Conservation (phyloP, 2,888 invertebrate species). For the Lycia hirtaria region DNA sequence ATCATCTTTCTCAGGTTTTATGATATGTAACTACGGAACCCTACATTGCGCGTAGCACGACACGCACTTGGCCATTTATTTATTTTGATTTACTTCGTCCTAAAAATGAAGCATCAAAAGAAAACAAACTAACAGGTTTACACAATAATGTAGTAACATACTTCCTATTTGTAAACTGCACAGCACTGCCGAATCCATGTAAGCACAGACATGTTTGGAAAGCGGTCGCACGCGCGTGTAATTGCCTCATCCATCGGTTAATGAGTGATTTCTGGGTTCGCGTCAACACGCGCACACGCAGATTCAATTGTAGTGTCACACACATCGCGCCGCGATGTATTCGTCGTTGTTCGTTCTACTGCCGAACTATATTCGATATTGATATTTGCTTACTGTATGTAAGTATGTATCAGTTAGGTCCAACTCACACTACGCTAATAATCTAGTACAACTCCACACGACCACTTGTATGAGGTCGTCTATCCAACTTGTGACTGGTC, state of each 20-base stretch:
- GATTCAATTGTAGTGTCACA: constrained; percentile 55
- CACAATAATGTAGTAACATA: neutral
- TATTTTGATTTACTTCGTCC: too few relatives aligned
- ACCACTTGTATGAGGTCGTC: too few relatives aligned
- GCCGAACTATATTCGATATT: neutral
- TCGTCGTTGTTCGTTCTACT: constrained; percentile 12
- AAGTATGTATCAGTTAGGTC: too few relatives aligned
- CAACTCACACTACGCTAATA: too few relatives aligned
- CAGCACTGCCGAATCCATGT: neutral
- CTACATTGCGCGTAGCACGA: too few relatives aligned
- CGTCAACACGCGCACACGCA: constrained; percentile 54
- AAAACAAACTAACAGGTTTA: neutral
- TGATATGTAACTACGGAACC: too few relatives aligned
- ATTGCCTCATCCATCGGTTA: constrained; percentile 29
- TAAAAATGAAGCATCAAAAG: too few relatives aligned
- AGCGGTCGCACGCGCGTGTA: constrained; percentile 3
- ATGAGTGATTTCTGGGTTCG: constrained; percentile 44
- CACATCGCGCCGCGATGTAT: constrained; percentile 5
- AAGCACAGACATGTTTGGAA: constrained; percentile 12
- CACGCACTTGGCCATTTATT: too few relatives aligned
- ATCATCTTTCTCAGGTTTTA: too few relatives aligned
- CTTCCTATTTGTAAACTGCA: neutral
- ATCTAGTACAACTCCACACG: too few relatives aligned
- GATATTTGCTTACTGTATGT: too few relatives aligned
- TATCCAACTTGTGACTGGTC: too few relatives aligned